Conservation (phyloP, 2,797 vertebrate species). For the Siniperca obscura region DNA sequence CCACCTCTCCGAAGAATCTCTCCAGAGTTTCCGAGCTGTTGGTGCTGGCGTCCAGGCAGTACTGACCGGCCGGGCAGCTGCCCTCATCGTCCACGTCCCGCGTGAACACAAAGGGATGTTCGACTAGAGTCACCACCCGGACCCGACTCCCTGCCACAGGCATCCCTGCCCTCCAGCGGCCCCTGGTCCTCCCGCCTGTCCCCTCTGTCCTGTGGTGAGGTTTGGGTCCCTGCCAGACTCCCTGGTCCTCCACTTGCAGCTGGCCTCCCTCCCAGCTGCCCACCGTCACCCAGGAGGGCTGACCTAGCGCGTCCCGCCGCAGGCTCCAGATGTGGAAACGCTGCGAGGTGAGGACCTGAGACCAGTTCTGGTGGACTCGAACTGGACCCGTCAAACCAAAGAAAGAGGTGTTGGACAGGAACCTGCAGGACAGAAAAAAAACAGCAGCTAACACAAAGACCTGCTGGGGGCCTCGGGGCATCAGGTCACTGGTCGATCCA, state of each 20-base stretch:
- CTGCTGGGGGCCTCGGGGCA: not conserved
- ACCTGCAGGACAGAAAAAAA: constrained; percentile 77
- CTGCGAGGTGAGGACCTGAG: constrained; percentile 82
- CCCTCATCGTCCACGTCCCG: constrained; percentile 90
- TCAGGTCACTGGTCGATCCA: not conserved
- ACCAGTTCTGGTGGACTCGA: constrained; percentile 74
- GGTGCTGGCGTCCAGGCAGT: constrained; percentile 89
- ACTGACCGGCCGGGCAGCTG: constrained; percentile 89
- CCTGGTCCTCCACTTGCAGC: constrained; percentile 86
- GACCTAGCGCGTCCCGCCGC: constrained; percentile 83
- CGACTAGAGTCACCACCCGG: constrained; percentile 92
- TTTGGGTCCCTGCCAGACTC: constrained; percentile 77
- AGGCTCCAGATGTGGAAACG: constrained; percentile 91
- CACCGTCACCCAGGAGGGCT: constrained; percentile 92
- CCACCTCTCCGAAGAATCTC: constrained; percentile 82
- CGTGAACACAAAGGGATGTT: constrained; percentile 93
- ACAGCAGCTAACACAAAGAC: not conserved
- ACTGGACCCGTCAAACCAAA: constrained; percentile 86
- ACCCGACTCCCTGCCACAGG: constrained; percentile 75
- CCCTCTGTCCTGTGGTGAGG: constrained; percentile 57
- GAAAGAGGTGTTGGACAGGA: constrained; percentile 90
- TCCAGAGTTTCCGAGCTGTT: constrained; percentile 86
- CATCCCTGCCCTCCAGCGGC: constrained; percentile 74
- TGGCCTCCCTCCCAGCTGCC: constrained; percentile 87
- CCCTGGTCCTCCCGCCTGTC: constrained; percentile 46